These are phyloP conservation scores for Nothobranchius furzeri DNA, from an alignment of 2,113 vertebrate genomes.

Conservation along the genomic window DNA sequence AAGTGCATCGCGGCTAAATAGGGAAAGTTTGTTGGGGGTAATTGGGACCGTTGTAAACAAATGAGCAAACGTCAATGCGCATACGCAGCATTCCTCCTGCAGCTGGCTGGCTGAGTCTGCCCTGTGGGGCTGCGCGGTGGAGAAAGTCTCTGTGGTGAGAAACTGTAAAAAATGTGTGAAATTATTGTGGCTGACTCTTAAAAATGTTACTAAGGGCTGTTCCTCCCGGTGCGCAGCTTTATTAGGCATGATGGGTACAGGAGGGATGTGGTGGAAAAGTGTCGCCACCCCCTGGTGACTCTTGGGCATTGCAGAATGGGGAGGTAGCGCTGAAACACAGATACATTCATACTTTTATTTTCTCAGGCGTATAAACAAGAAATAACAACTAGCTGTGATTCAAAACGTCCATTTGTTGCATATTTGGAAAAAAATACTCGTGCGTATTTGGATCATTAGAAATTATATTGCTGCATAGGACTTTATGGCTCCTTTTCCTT, in stretches of 20 bases:
- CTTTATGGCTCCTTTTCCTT: slow-evolving; percentile 77
- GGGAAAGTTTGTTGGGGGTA: no score
- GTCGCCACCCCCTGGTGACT: slow-evolving; percentile 83
- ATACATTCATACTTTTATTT: background rate
- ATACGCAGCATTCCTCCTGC: slow-evolving; percentile 1
- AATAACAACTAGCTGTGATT: background rate
- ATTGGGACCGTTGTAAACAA: background rate
- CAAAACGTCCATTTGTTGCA: no score
- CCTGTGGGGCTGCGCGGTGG: slow-evolving; percentile 21
- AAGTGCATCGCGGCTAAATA: no score
- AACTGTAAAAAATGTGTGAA: slow-evolving; percentile 64
- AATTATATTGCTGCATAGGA: slow-evolving; percentile 26
- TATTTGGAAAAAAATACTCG: no score
- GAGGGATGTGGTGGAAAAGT: slow-evolving; percentile 76
- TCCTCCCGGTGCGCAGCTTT: slow-evolving; percentile 26
- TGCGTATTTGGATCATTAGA: background rate
- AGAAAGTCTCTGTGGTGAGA: slow-evolving; percentile 19
- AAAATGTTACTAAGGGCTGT: slow-evolving; percentile 44
- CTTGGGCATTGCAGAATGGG: background rate
- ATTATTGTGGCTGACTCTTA: slow-evolving; percentile 54
- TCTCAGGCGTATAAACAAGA: background rate
- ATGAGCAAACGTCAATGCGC: background rate
- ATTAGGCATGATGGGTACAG: slow-evolving; percentile 9
- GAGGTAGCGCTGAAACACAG: background rate
- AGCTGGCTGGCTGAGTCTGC: background rate